Evolutionary conservation across 2,797 vertebrate species (phyloP), one percentile per base, ranked within the genome.

Genomic region (Spatula clypeata): DNA sequence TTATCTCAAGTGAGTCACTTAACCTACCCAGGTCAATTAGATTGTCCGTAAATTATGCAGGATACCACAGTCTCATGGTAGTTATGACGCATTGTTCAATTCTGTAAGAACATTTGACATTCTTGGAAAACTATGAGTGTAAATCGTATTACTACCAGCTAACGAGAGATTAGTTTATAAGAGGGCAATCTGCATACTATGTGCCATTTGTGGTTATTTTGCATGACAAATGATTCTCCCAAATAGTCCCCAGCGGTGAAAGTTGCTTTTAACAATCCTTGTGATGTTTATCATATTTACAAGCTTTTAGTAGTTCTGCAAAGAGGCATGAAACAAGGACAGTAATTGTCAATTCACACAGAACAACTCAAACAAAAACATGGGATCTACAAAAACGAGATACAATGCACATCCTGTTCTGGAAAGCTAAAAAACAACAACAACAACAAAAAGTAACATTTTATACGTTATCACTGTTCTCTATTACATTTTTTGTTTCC

Each of bases 1-100:
- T 85, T 86, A 91, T 32, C 75, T 91, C 69, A 77, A 88, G 75
- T 67, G 58, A 88, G 53, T 89, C 84, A 80, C n/a, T 93, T 93
- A 90, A 93, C 72, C 54, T 53, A 54, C 2, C 0, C 0, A 75
- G 40, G 51, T 81, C 89, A 90, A 58, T 55, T 66, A 86, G 54
- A 64, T 26, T 27, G 23, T 6, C 80, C 70, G 26, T 60, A 91
- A 91, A 89, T 80, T 74, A 96, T 4, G 31, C 27, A 61, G 40
- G 77, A 74, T 32, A 90, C n/a, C 71, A 67, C 0, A 20, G 86
- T 24, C 42, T 72, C 20, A 18, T 16, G 36, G 32, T 14, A 92
- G 24, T 57, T 84, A 60, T 0, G 26, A 87, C 4, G 34, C 14
- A 19, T 42, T 90, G 57, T 49, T 71, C 3, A 0, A 77, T 90